Conservation (phyloP, 2,797 vertebrate species). For the Megaceryle alcyon region DNA sequence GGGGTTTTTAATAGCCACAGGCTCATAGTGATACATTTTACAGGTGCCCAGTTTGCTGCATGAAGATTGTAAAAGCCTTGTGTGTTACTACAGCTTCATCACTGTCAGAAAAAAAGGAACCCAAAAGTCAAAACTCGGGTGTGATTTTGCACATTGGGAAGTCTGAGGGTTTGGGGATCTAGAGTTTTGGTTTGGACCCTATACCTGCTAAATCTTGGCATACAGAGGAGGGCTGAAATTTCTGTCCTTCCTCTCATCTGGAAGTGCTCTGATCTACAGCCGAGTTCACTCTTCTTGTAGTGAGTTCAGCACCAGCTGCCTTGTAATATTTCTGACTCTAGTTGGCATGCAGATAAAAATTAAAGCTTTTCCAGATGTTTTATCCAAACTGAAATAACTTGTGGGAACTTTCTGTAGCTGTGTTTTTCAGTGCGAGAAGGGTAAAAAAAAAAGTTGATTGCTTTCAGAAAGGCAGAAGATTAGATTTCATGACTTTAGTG, state of each 20-base stretch:
- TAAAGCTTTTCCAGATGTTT: neutral
- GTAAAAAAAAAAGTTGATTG: neutral
- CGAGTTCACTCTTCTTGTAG: neutral
- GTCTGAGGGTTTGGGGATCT: neutral
- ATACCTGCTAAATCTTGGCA: neutral
- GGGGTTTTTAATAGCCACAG: slow-evolving; percentile 11
- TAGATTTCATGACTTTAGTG: neutral
- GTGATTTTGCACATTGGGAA: neutral
- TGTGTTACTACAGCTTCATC: neutral
- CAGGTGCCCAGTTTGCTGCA: neutral
- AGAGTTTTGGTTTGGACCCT: neutral
- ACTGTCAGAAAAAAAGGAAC: neutral
- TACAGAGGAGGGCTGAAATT: neutral
- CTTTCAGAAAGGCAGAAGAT: slow-evolving; percentile 34
- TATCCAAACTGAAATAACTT: neutral
- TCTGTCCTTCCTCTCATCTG: neutral
- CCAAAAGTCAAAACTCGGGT: neutral
- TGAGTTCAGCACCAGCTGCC: neutral
- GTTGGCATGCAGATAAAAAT: neutral
- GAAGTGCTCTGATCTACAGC: neutral
- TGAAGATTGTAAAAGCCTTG: neutral
- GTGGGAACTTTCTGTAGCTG: neutral
- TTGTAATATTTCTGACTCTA: neutral
- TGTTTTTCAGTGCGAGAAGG: neutral
- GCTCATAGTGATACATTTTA: neutral